Conservation (phyloP, 2,888 invertebrate species). For the Drosophila algonquin region DNA sequence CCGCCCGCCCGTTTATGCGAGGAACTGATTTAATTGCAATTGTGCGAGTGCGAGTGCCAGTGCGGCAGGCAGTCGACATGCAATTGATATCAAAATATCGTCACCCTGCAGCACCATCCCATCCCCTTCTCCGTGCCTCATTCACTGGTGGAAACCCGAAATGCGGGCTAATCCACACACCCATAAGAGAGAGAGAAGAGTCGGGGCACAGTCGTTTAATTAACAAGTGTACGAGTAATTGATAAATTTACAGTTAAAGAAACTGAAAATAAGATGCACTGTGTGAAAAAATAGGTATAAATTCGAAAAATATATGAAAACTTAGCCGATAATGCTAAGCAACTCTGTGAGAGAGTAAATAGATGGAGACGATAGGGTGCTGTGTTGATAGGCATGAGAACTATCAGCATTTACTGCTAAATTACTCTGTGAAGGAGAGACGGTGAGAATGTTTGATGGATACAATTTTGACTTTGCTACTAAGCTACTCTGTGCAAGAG, state of each 20-base stretch:
- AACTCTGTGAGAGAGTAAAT: not conserved
- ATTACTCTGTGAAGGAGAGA: too few relatives aligned
- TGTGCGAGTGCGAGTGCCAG: conserved; percentile 39
- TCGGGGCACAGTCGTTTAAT: conserved; percentile 55
- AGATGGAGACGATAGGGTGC: not conserved
- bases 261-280: not conserved
- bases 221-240: conserved; percentile 75
- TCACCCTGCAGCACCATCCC: conserved; percentile 47
- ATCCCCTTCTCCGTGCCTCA: conserved; percentile 7
- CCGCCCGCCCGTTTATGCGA: conserved; percentile 65
- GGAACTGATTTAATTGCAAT: conserved; percentile 75
- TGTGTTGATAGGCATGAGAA: too few relatives aligned
- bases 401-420: too few relatives aligned
- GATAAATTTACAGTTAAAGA: conserved; percentile 49
- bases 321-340: too few relatives aligned
- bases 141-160: conserved; percentile 28
- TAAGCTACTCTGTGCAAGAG: too few relatives aligned
- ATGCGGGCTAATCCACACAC: conserved; percentile 68
- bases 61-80: conserved; percentile 41
- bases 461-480: too few relatives aligned
- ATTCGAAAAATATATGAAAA: not conserved
- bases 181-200: conserved; percentile 7
- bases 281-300: not conserved
- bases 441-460: too few relatives aligned
- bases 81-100: conserved; percentile 68